Evolutionary conservation across 2,888 invertebrate genomes (phyloP).

Genomic region (Volucella inflata): DNA sequence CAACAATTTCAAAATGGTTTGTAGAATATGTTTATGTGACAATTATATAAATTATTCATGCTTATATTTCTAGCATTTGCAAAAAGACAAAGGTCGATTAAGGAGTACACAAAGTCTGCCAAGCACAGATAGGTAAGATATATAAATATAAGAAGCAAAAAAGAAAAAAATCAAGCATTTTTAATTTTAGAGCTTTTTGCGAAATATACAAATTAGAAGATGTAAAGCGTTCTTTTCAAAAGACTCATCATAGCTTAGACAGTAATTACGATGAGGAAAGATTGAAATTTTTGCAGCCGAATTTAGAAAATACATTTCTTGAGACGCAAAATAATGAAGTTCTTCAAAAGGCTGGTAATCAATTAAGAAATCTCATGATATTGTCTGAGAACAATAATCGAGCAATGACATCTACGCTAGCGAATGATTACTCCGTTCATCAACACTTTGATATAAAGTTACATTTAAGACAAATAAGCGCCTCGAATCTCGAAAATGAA

Average conservation of each 20-base stretch:
- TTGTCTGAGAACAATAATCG: slow-evolving; percentile 74
- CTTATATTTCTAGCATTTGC: slow-evolving; percentile 81
- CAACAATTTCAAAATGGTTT: slow-evolving; percentile 81
- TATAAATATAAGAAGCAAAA: not conserved
- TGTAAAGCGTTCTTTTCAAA: slow-evolving; percentile 71
- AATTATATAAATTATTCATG: slow-evolving; percentile 81
- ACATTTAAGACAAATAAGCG: slow-evolving; percentile 59
- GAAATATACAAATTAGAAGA: slow-evolving; percentile 69
- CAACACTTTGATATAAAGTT: slow-evolving; percentile 60
- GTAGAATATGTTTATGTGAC: slow-evolving; percentile 82
- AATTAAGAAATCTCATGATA: slow-evolving; percentile 78
- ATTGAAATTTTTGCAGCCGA: slow-evolving; percentile 29
- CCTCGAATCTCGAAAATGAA: slow-evolving; percentile 53
- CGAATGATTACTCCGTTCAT: slow-evolving; percentile 45
- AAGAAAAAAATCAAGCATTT: slow-evolving; percentile 3
- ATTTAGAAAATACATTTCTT: slow-evolving; percentile 70
- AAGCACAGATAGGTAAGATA: slow-evolving; percentile 75
- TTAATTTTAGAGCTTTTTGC: slow-evolving; percentile 59
- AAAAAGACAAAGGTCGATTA: slow-evolving; percentile 77
- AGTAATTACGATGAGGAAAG: slow-evolving; percentile 70
- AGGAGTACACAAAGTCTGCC: slow-evolving; percentile 84
- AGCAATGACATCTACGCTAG: slow-evolving; percentile 46
- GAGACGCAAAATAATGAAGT: slow-evolving; percentile 77
- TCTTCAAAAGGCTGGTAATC: slow-evolving; percentile 78
- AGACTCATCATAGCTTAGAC: slow-evolving; percentile 77